Evolutionary conservation across 2,797 vertebrate species (phyloP).

Genomic region (Clarias pachynema): DNA sequence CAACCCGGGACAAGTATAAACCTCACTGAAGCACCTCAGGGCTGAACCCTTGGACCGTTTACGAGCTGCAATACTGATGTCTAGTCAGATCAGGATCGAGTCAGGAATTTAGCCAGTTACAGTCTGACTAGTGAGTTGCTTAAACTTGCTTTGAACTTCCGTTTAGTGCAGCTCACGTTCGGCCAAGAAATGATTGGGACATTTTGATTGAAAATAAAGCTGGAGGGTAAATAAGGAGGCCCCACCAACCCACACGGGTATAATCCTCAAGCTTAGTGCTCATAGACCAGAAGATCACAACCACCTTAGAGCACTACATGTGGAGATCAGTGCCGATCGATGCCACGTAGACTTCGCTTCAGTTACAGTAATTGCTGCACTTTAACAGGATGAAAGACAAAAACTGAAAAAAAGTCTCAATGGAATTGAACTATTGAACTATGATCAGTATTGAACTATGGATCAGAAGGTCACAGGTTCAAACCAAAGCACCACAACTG

Average conservation of each 20-base stretch:
- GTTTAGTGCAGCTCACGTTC: not conserved
- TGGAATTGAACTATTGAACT: no score
- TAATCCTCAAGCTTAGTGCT: not conserved
- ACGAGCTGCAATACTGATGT: not conserved
- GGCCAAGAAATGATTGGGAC: not conserved
- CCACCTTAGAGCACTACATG: not conserved
- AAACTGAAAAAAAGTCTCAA: not conserved
- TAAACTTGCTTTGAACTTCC: not conserved
- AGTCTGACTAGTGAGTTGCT: not conserved
- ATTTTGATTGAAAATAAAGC: not conserved
- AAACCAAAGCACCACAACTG: no score
- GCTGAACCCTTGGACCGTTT: not conserved
- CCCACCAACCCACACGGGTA: not conserved
- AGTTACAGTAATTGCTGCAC: not conserved
- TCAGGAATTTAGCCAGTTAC: not conserved
- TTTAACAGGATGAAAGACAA: not conserved
- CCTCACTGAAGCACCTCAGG: not conserved
- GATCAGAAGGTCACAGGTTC: no score
- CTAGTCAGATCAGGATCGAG: not conserved
- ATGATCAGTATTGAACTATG: no score
- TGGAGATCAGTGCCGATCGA: not conserved
- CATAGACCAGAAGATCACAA: not conserved
- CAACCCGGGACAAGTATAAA: not conserved
- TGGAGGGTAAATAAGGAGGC: not conserved
- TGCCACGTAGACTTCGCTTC: not conserved